Evolutionary conservation across 2,888 invertebrate genomes (phyloP), one percentile per base, ranked within the genome.

Genomic region (Mystacides longicornis): DNA sequence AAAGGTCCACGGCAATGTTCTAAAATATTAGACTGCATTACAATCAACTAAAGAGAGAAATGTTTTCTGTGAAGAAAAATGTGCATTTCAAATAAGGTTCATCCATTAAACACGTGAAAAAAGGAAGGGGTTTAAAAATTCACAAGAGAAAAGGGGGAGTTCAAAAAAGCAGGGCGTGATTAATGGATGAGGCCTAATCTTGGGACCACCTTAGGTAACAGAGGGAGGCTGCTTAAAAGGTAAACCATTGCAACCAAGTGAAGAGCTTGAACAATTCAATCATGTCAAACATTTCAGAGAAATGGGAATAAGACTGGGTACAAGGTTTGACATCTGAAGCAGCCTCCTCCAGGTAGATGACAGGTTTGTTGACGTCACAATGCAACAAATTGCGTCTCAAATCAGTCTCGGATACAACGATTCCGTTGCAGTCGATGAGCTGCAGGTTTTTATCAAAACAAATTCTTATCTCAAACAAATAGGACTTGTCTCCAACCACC

Each of bases 371-470:
- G 14, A 68, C 65, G 60, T 75, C 72, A 63, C 84, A 84, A 64
- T 83, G 81, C 1, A 80, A 80, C 16, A 79, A 73, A 49, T 78
- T 76, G 18, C 68, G 69, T 2, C 67, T 67, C 11, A 67, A 65
- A 0, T 67, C 67, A 64, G 68, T 68, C 1, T 67, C 63, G 42
- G 63, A 67, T 51, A 63, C 66, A 57, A 64, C 66, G 1, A 81
- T 74, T 9, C 80, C 80, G 67, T 86, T 81, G 65, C 89, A 90
- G 66, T 87, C 79, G 2, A 80, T 74, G 16, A 86, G 65, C 33
- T 79, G 68, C 19, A 90, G 68, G 0, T 71, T 68, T 65, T 87
- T 89, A 65, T 84, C 75, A 62, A 90, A 85, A 65, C 90, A 91
- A 50, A 90, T 78, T 19, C 87, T 75, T 53, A 90, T 81, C 68